Percentiles rank a stretch among this genome's conserved stretches.
Evolutionary conservation across 2,113 vertebrate species (phyloP).

Genomic region (Corythoichthys intestinalis): DNA sequence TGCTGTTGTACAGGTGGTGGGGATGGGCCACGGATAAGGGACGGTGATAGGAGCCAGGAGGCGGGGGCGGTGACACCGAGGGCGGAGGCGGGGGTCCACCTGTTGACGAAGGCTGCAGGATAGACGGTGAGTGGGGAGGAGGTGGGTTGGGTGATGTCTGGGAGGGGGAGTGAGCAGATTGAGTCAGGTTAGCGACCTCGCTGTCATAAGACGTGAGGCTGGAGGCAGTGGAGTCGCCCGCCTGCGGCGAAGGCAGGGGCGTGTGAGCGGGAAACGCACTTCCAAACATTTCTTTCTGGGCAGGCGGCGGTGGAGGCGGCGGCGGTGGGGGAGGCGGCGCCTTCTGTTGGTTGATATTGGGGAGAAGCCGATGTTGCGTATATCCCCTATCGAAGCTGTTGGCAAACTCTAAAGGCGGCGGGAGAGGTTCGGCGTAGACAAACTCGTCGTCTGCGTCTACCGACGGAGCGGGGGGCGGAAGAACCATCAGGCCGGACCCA

Average conservation of each 20-base stretch:
- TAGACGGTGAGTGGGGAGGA: constrained; percentile 62
- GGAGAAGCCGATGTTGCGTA: constrained; percentile 49
- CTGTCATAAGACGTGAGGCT: constrained; percentile 91
- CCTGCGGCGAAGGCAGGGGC: constrained; percentile 72
- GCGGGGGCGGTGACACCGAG: constrained; percentile 70
- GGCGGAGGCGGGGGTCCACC: constrained; percentile 69
- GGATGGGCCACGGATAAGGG: constrained; percentile 72
- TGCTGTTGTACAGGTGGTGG: constrained; percentile 74
- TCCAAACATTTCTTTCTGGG: constrained; percentile 61
- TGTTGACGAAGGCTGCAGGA: constrained; percentile 44
- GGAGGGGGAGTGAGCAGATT: constrained; percentile 73
- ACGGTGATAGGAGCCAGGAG: constrained; percentile 71
- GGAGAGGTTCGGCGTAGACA: constrained; percentile 85
- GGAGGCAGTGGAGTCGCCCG: constrained; percentile 85
- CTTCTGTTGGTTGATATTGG: constrained; percentile 57
- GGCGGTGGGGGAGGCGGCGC: constrained; percentile 51
- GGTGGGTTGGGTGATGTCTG: constrained; percentile 64
- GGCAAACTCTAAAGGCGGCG: constrained; percentile 87
- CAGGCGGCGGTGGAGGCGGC: constrained; percentile 50
- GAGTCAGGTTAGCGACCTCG: constrained; percentile 87
- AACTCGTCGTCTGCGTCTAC: constrained; percentile 88
- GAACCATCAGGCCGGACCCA: constrained; percentile 78
- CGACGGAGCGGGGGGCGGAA: constrained; percentile 86
- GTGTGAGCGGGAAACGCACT: constrained; percentile 56
- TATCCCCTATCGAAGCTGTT: constrained; percentile 85